These are phyloP conservation scores for Drepana falcataria DNA, from an alignment of 2,888 invertebrate genomes.

Conservation along the genomic window DNA sequence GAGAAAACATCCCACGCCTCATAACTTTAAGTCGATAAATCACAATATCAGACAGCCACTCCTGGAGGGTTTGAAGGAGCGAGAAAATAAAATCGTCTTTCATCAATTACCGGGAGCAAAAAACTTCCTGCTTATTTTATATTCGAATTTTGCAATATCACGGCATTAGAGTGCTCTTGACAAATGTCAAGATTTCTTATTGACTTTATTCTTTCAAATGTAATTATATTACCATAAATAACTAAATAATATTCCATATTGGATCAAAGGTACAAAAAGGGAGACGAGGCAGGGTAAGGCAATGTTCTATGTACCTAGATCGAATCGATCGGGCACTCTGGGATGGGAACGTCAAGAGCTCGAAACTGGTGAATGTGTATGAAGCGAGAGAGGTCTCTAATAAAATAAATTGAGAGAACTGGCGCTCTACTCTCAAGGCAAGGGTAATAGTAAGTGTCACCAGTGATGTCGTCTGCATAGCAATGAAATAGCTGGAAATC, in stretches of 20 bases:
- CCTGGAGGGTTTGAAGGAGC: slow-evolving; percentile 37
- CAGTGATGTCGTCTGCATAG: no score
- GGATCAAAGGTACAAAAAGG: slow-evolving; percentile 6
- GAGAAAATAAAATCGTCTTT: slow-evolving; percentile 47
- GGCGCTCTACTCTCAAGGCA: no score
- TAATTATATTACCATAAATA: slow-evolving; percentile 2
- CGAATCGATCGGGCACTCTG: no score
- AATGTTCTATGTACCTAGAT: no score
- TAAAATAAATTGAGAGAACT: no score
- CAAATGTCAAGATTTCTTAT: slow-evolving; percentile 24
- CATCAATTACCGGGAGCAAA: slow-evolving; percentile 48
- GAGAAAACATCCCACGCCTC: slow-evolving; percentile 37
- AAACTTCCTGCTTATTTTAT: slow-evolving; percentile 27
- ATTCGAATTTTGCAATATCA: slow-evolving; percentile 31
- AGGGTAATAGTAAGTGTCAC: no score
- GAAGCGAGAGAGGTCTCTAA: no score
- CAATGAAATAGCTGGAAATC: no score
- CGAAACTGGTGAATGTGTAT: no score
- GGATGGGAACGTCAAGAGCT: no score
- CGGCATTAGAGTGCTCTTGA: slow-evolving; percentile 20
- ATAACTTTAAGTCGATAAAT: slow-evolving; percentile 60
- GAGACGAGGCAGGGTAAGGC: no score
- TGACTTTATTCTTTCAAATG: not conserved
- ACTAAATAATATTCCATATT: slow-evolving; percentile 4
- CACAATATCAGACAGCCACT: slow-evolving; percentile 56